These are phyloP conservation scores for Garra rufa DNA, from an alignment of 2,113 vertebrate genomes.

Conservation along the genomic window DNA sequence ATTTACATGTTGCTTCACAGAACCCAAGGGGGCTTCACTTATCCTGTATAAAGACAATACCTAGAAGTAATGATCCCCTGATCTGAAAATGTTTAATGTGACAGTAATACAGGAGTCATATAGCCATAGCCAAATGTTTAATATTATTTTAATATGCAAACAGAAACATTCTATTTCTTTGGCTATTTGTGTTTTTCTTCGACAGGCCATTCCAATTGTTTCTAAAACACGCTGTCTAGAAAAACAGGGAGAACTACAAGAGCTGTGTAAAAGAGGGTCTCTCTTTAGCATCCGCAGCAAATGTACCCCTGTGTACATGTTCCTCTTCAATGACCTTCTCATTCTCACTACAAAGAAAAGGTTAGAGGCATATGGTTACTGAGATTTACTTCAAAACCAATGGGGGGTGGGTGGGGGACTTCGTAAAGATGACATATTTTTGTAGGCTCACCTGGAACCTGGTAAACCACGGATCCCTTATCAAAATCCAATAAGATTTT, in stretches of 20 bases:
- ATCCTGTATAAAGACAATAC: too few species aligned
- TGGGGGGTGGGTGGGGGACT: too few species aligned
- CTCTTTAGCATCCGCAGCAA: slow-evolving; percentile 75
- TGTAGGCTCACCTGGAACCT: too few species aligned
- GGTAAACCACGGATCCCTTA: too few species aligned
- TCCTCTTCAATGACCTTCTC: slow-evolving; percentile 82
- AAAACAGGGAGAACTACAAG: slow-evolving; percentile 77
- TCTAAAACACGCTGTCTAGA: slow-evolving; percentile 77
- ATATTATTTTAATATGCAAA: neutral
- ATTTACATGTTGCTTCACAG: too few species aligned
- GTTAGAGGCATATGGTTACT: slow-evolving; percentile 54
- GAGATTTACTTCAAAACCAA: neutral
- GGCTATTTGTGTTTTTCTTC: neutral
- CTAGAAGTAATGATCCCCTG: too few species aligned
- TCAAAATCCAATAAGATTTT: too few species aligned
- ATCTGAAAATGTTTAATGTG: too few species aligned
- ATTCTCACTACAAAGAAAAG: slow-evolving; percentile 79
- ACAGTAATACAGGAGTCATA: too few species aligned
- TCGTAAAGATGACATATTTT: too few species aligned
- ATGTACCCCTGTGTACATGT: slow-evolving; percentile 75
- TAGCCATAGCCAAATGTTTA: too few species aligned
- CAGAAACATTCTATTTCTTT: neutral
- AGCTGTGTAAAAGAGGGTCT: slow-evolving; percentile 72
- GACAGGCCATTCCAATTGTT: slow-evolving; percentile 78
- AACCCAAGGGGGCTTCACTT: too few species aligned